Percentiles rank a stretch among this genome's conserved stretches.
Evolutionary conservation across 2,797 vertebrate species (phyloP).

Genomic region (Esox lucius): DNA sequence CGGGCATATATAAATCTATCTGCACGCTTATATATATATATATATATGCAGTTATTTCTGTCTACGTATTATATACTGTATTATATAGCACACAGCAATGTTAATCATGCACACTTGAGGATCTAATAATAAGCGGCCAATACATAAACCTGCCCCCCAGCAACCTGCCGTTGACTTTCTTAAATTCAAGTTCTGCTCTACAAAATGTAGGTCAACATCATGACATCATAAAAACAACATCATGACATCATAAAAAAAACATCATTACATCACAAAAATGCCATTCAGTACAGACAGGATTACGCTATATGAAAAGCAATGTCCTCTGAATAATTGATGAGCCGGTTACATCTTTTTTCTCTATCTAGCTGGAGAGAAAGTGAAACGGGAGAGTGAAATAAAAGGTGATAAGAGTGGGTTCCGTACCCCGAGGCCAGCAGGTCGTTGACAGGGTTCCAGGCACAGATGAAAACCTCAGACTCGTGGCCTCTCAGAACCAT

Average conservation of each 20-base stretch:
- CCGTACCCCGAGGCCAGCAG: conserved; percentile 92
- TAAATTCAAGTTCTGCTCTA: too few species aligned
- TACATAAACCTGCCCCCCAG: not conserved
- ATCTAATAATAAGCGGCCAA: not conserved
- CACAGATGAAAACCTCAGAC: conserved; percentile 98
- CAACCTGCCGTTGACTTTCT: not conserved
- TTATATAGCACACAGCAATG: not conserved
- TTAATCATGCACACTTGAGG: not conserved
- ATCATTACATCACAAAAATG: too few species aligned
- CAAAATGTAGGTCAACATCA: too few species aligned
- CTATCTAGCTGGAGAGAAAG: not conserved
- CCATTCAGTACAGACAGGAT: too few species aligned
- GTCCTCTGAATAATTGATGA: too few species aligned
- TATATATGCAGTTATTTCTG: not conserved
- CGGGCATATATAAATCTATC: too few species aligned
- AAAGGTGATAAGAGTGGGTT: not conserved
- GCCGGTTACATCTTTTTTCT: too few species aligned
- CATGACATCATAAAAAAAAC: too few species aligned
- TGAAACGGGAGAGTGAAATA: not conserved
- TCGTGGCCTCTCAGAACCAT: conserved; percentile 97
- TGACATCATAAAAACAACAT: too few species aligned
- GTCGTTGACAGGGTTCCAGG: conserved; percentile 99
- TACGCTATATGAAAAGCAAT: too few species aligned
- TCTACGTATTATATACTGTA: not conserved
- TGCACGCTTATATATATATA: too few species aligned